Conservation (phyloP, 2,113 vertebrate species). For the Herpetotheres cachinnans region DNA sequence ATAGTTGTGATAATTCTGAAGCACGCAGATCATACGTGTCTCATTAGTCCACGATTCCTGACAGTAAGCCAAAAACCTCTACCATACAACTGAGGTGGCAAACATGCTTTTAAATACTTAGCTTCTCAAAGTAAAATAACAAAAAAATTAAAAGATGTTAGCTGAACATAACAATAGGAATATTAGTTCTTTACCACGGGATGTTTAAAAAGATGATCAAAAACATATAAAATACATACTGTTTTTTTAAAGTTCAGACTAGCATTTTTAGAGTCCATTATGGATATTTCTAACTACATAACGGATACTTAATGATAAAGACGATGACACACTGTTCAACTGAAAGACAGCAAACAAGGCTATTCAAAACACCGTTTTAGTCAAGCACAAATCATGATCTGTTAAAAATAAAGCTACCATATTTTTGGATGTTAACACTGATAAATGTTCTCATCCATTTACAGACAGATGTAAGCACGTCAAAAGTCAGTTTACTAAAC, state of each 20-base stretch:
- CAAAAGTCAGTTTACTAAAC: background rate
- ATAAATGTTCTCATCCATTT: background rate
- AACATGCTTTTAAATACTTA: background rate
- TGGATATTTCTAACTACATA: background rate
- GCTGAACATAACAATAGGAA: background rate
- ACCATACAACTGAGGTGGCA: background rate
- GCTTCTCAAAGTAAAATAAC: background rate
- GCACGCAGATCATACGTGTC: constrained; percentile 33
- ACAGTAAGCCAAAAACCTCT: constrained; percentile 21
- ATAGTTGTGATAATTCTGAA: constrained; percentile 40
- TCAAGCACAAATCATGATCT: background rate
- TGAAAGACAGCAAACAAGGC: background rate
- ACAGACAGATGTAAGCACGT: background rate
- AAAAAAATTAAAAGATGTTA: constrained; percentile 17
- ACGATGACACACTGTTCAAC: background rate
- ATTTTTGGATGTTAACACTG: background rate
- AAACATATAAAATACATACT: background rate
- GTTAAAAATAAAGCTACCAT: background rate
- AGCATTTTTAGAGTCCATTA: background rate
- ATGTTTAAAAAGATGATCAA: background rate
- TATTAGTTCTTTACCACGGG: background rate
- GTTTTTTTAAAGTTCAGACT: background rate
- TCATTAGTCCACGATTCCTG: constrained; percentile 24
- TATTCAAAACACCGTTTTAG: background rate
- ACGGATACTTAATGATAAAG: background rate